These are phyloP conservation scores for Onthophagus taurus DNA, from an alignment of 1,140 invertebrate genomes.

Conservation along the genomic window DNA sequence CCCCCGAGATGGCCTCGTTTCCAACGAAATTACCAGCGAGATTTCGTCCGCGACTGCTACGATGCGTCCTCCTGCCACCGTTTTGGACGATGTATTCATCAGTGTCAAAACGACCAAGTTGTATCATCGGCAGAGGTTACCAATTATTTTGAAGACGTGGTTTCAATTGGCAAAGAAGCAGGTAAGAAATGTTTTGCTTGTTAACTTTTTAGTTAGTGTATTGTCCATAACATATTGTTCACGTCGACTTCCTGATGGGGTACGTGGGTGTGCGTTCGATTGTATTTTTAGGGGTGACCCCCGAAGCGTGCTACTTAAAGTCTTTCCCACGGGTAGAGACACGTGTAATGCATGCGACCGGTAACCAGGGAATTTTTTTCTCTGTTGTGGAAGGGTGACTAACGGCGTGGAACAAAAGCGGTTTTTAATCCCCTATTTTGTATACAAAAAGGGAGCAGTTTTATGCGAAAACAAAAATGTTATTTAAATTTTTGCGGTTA, in stretches of 20 bases:
- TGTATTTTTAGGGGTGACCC: neutral
- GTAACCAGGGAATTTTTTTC: too few species aligned
- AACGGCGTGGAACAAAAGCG: too few species aligned
- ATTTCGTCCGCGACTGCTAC: constrained; percentile 45
- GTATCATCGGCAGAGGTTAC: constrained; percentile 74
- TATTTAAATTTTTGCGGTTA: too few species aligned
- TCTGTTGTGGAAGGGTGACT: too few species aligned
- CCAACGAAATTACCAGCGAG: constrained; percentile 31
- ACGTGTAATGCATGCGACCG: constrained; percentile 17
- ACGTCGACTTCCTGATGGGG: neutral
- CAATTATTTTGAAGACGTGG: constrained; percentile 88
- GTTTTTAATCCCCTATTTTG: too few species aligned
- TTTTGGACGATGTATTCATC: constrained; percentile 80
- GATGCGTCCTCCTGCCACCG: constrained; percentile 55
- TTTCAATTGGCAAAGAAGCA: constrained; percentile 82
- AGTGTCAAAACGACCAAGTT: constrained; percentile 88
- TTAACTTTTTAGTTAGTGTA: neutral
- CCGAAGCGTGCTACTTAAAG: neutral
- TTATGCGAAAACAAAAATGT: too few species aligned
- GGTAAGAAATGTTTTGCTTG: constrained; percentile 46
- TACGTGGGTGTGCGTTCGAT: neutral
- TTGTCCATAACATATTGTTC: neutral
- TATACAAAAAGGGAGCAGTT: too few species aligned
- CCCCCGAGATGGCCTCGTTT: neutral
- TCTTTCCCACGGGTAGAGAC: constrained; percentile 16